A percentile compares a stretch with the other conserved stretches of the same genome.
These are phyloP conservation scores for Shargacucullia verbasci DNA, from an alignment of 2,888 invertebrate genomes.

Conservation along the genomic window DNA sequence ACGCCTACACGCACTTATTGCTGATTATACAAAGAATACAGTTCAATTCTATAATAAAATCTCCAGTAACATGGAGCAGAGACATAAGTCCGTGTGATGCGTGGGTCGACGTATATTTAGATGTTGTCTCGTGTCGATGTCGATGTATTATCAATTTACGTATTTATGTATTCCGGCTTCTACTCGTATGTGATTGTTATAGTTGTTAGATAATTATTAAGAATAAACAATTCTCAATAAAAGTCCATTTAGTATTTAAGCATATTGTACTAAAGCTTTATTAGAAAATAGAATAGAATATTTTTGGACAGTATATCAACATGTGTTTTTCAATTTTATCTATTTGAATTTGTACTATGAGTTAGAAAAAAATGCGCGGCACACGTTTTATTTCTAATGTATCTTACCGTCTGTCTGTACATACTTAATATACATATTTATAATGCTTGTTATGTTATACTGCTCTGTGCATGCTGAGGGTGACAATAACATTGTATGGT, in stretches of 20 bases:
- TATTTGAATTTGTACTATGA: too few species aligned
- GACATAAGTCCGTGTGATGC: conserved; percentile 13
- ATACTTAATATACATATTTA: conserved; percentile 5
- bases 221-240: conserved; percentile 28
- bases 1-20: conserved; percentile 14
- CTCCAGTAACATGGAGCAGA: not conserved
- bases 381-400: conserved; percentile 37
- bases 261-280: conserved; percentile 38
- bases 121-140: conserved; percentile 73
- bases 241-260: conserved; percentile 14
- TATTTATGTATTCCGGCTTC: conserved; percentile 43
- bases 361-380: conserved; percentile 3
- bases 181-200: conserved; percentile 32
- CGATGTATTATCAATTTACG: conserved; percentile 27
- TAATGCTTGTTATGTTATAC: conserved; percentile 30
- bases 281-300: conserved; percentile 18
- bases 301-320: not conserved
- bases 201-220: conserved; percentile 21
- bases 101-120: conserved; percentile 51
- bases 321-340: too few species aligned
- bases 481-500: conserved; percentile 20
- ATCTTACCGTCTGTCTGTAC: conserved; percentile 25
- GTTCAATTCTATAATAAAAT: not conserved
- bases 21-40: not conserved
- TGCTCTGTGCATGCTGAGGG: conserved; percentile 37